Evolutionary conservation across 92 coral and sea anemone genomes (phyloP), one percentile per base, ranked within the genome.

Genomic region (Bergia puertoricense): DNA sequence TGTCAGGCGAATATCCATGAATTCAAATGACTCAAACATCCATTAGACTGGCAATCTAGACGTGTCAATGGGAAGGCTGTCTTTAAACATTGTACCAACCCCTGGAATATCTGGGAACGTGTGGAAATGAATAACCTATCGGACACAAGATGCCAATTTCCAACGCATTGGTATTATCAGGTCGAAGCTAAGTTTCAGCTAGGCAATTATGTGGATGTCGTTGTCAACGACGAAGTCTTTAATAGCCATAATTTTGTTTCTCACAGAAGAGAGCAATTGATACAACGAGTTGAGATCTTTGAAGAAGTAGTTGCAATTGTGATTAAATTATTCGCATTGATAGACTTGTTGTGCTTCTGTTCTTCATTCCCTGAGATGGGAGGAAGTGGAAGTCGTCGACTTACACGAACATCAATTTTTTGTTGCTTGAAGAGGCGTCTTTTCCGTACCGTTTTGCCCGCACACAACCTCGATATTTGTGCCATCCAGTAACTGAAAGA

Each of bases 1-100:
- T 23, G 74, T 23, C n/a, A 69, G 74, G 74, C 74, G 41, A 69
- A 23, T 69, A 69, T 69, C 38, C 74, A 69, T 69, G 74, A 69
- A 69, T 69, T 30, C 30, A 30, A 30, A 30, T 30, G 30, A 30
- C 30, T 30, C 30, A 30, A 30, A 30, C 30, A 30, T 30, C 30
- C 30, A 30, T 30, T 30, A 30, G 30, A 30, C 30, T 30, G 30
- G 30, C 30, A 30, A 30, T 30, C 30, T 30, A 30, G 30, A 30
- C 30, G 30, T 30, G 0, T 30, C 30, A 30, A 30, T 30, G 30
- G 30, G 30, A 30, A 30, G 30, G 72, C 36, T 66, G 23, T 66
- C 36, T 66, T 66, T 66, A 66, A 66, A 66, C 72, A 66, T 66
- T 66, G 18, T 66, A 6, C 36, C 72, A 66, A 66, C 36, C 5